Conservation (phyloP, 2,888 invertebrate species). For the Zygothrica quintamaculata region DNA sequence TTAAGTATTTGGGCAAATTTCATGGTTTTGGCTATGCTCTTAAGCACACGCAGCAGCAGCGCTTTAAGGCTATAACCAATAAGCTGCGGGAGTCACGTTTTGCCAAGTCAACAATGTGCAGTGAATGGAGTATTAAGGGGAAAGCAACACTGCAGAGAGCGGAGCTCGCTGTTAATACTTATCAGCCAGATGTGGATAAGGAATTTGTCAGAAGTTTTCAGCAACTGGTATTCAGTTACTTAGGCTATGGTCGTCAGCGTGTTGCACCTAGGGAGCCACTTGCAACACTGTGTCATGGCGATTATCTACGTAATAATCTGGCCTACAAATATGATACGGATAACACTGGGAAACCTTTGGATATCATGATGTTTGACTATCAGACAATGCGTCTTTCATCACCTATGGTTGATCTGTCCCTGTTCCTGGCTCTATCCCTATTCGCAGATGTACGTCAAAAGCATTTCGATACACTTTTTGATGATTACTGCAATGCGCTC, state of each 20-base stretch:
- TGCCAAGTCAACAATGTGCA: slow-evolving; percentile 27
- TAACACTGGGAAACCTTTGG: slow-evolving; percentile 58
- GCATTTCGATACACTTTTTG: slow-evolving; percentile 79
- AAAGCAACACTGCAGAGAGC: slow-evolving; percentile 51
- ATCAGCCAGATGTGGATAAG: slow-evolving; percentile 68
- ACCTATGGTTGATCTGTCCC: slow-evolving; percentile 82
- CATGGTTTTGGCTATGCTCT: slow-evolving; percentile 82
- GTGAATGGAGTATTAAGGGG: slow-evolving; percentile 50
- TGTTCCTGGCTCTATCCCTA: slow-evolving; percentile 78
- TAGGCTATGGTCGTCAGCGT: slow-evolving; percentile 65
- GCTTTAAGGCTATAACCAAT: slow-evolving; percentile 65
- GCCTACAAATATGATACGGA: slow-evolving; percentile 79
- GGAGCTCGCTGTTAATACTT: slow-evolving; percentile 40
- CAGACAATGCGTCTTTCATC: slow-evolving; percentile 83
- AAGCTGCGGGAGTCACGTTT: slow-evolving; percentile 77
- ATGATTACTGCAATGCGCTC: slow-evolving; percentile 74
- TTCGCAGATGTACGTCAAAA: slow-evolving; percentile 73
- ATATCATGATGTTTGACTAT: slow-evolving; percentile 84
- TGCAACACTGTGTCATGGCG: slow-evolving; percentile 83
- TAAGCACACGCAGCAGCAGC: slow-evolving; percentile 61
- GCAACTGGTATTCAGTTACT: slow-evolving; percentile 44
- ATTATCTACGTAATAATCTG: slow-evolving; percentile 83
- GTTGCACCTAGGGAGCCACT: slow-evolving; percentile 81
- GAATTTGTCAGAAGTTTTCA: slow-evolving; percentile 67
- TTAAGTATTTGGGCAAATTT: slow-evolving; percentile 78